Evolutionary conservation across 2,888 invertebrate species (phyloP), one percentile per base, ranked within the genome.

Genomic region (Cantharis rustica): DNA sequence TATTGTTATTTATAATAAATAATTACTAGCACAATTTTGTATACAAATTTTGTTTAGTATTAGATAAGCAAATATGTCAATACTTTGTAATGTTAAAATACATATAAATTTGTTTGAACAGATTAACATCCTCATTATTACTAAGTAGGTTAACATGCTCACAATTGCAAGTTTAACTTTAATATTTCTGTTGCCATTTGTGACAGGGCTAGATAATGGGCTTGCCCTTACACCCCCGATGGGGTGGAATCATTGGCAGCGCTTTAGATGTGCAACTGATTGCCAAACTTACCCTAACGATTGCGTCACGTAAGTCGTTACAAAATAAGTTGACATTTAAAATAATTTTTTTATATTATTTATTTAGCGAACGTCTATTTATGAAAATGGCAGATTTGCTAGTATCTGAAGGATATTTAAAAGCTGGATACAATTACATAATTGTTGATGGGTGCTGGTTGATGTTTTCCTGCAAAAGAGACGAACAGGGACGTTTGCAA

Each of bases 201-300:
- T 73, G 15, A 61, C 72, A n/a, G 73, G 71, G 0, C 84, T 93
- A 74, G 90, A 93, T 80, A 93, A 93, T 86, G 93, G 93, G 0
- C n/a, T n/a, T n/a, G n/a, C n/a, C n/a, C n/a, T n/a, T n/a, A n/a
- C n/a, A n/a, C n/a, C n/a, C n/a, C n/a, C 85, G 0, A 93, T 94
- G 93, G 93, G 93, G 47, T 94, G 93, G 93, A 88, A 93, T 81
- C 91, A 93, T 0, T 93, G 93, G 94, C 90, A 93, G 82, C 85
- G 93, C 77, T 93, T 91, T 84, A 86, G 92, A 20, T 94, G 94
- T 84, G 90, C 91, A 78, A 90, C 89, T 0, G 92, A 93, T 85
- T 94, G 93, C 85, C 87, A 89, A 31, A 89, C 89, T 70, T 91
- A 92, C 82, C 93, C 93, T 0, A 88, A 91, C 78, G 91, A 92